Evolutionary conservation across 2,888 invertebrate genomes (phyloP).

Genomic region (Apoda limacodes): DNA sequence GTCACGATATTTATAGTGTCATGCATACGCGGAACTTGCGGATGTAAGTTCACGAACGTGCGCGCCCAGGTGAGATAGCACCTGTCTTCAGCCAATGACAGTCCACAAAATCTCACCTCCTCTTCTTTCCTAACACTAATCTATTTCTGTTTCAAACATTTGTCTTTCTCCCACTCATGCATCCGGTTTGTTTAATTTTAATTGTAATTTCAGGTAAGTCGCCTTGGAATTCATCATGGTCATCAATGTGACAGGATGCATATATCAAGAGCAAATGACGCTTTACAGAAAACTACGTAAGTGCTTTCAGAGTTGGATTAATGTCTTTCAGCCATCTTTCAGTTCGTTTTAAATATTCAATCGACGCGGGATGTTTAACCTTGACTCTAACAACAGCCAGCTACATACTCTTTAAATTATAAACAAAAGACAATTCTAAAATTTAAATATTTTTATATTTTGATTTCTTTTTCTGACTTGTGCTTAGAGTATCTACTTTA

Average conservation of each 20-base stretch:
- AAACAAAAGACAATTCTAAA: no score
- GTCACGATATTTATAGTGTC: conserved; percentile 30
- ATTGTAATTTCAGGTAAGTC: conserved; percentile 54
- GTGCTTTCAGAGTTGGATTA: no score
- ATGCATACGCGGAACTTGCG: conserved; percentile 22
- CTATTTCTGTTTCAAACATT: conserved; percentile 11
- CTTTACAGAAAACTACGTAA: no score
- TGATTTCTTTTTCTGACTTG: no score
- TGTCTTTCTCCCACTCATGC: conserved; percentile 15
- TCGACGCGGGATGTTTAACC: no score
- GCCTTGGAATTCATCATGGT: conserved; percentile 29
- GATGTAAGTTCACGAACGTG: conserved; percentile 12
- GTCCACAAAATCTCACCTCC: conserved; percentile 7
- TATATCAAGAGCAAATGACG: conserved; percentile 2
- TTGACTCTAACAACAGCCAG: no score
- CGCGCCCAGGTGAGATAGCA: conserved; percentile 11
- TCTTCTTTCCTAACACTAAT: conserved; percentile 4
- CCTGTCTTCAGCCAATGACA: conserved; percentile 29
- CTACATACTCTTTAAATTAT: no score
- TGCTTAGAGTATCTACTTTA: no score
- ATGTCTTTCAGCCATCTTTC: no score
- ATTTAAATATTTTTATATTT: no score
- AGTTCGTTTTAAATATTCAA: no score
- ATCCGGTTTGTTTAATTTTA: conserved; percentile 24
- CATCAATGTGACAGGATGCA: conserved; percentile 10